Percentiles rank a stretch among this genome's conserved stretches.
Conservation (phyloP, 2,797 vertebrate genomes). For the Gallinago solitaria region DNA sequence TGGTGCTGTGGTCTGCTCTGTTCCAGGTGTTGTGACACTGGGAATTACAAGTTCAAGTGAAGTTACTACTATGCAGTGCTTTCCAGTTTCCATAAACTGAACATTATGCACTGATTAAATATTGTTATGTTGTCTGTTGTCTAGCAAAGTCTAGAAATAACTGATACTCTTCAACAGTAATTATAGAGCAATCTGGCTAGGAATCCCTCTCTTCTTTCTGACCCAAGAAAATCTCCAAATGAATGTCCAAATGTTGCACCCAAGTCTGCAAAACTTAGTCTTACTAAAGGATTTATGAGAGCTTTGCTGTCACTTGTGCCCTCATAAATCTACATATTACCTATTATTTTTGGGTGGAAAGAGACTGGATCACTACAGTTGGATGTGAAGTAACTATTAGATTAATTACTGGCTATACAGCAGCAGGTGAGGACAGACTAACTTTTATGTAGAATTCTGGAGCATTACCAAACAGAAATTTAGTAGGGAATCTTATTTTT, state of each 20-base stretch:
- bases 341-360: not conserved
- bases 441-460: not conserved
- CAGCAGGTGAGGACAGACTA: not conserved
- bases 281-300: not conserved
- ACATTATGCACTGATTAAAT: not conserved
- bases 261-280: not conserved
- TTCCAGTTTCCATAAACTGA: not conserved
- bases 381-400: not conserved
- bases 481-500: not conserved
- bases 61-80: not conserved
- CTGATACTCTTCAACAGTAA: not conserved
- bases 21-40: constrained; percentile 65
- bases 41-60: not conserved
- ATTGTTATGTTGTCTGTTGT: not conserved
- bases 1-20: constrained; percentile 22
- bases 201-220: not conserved
- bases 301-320: not conserved
- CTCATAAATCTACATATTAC: not conserved
- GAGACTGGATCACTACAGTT: not conserved
- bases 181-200: not conserved
- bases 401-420: not conserved
- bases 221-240: not conserved
- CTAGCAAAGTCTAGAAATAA: not conserved
- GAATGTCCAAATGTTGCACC: not conserved
- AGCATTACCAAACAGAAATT: not conserved